Evolutionary conservation across 2,888 invertebrate species (phyloP), one percentile per base, ranked within the genome.

Genomic region (Melieria picta): DNA sequence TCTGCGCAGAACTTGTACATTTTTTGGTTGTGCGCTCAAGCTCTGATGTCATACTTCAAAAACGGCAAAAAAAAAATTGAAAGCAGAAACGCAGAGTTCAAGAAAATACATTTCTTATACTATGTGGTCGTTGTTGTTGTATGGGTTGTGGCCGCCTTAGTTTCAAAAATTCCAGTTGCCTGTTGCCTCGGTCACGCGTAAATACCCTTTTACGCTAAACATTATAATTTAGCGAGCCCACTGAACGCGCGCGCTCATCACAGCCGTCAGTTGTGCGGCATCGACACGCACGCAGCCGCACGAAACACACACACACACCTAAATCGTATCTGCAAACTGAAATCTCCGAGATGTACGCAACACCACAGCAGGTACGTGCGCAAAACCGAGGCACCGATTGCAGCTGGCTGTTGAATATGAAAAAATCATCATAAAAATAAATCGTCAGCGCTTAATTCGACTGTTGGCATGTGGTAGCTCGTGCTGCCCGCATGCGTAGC

Each of bases 401-500:
- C 60, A 71, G 73, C 69, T 73, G 63, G n/a, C 13, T 4, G n/a
- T 6, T 13, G 9, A 52, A 13, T n/a, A 52, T n/a, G 13, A 52
- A 52, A 52, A 30, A 30, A 30, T 30, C 30, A 30, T 30, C 30
- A 30, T 30, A 30, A 30, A 30, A 30, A 30, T 30, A 30, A 30
- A 30, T 30, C 30, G 30, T 30, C 30, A 30, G 30, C 30, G 30
- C 30, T 30, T 30, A 30, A 30, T 30, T 30, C 30, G 30, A 30
- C 30, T 30, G 30, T 1, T 30, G 30, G 30, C 30, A 30, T 30
- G 30, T 30, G 30, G 30, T 52, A 80, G 79, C 83, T 81, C 81
- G 82, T 83, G 82, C 82, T 80, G 78, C 79, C 80, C 82, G 82
- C 82, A 83, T 82, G 82, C 79, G 82, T 80, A 81, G 82, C 83